phyloP scores from a whole-genome alignment of 1,140 invertebrate genomes.

The Pseudomyrmex gracilis region DNA sequence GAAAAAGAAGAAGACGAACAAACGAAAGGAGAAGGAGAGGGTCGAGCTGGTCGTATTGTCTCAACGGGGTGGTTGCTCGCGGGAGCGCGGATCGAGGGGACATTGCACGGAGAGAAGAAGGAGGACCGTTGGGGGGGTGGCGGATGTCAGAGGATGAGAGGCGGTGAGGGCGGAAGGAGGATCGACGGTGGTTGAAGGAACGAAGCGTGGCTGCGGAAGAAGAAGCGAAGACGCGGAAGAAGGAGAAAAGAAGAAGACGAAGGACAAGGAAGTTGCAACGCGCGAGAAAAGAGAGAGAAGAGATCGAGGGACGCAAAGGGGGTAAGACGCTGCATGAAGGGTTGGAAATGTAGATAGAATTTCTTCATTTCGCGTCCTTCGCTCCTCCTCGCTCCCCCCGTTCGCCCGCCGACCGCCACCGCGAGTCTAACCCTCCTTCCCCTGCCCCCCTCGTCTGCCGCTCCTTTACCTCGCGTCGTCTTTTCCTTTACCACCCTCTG shows the following conservation, averaged over 20 bases:
- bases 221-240: slow-evolving; percentile 70
- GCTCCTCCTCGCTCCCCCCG: slow-evolving; percentile 68
- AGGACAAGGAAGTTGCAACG: slow-evolving; percentile 69
- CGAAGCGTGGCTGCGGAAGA: slow-evolving; percentile 71
- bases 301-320: slow-evolving; percentile 68
- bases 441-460: slow-evolving; percentile 42
- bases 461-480: slow-evolving; percentile 68
- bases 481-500: slow-evolving; percentile 68
- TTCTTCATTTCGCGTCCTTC: slow-evolving; percentile 86
- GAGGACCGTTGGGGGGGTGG: slow-evolving; percentile 51
- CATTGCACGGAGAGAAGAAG: slow-evolving; percentile 63
- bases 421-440: slow-evolving; percentile 67
- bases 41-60: slow-evolving; percentile 81
- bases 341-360: slow-evolving; percentile 86
- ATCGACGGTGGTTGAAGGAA: slow-evolving; percentile 69
- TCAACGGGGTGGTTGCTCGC: slow-evolving; percentile 82
- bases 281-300: slow-evolving; percentile 52
- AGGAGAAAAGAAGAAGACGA: slow-evolving; percentile 66
- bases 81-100: slow-evolving; percentile 74
- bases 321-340: slow-evolving; percentile 85
- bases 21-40: slow-evolving; percentile 62
- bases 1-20: slow-evolving; percentile 65
- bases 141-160: slow-evolving; percentile 55
- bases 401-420: slow-evolving; percentile 74
- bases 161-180: slow-evolving; percentile 55